Conservation (phyloP, 1,140 invertebrate genomes). For the Drosophila lacteicornis region DNA sequence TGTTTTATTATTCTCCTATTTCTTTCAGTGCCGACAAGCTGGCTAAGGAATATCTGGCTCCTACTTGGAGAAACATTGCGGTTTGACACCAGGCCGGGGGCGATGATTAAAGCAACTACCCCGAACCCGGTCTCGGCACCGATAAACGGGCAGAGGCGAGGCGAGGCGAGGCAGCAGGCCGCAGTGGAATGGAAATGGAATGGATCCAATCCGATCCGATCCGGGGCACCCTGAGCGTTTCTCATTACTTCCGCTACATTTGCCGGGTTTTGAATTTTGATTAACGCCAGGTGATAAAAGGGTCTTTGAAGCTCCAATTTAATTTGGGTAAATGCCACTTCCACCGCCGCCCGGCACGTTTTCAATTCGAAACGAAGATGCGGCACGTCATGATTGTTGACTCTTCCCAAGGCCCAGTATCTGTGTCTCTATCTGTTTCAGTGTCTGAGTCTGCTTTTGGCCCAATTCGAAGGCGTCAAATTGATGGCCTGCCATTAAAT, state of each 20-base stretch:
- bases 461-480: slow-evolving; percentile 41
- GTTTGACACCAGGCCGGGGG: slow-evolving; percentile 39
- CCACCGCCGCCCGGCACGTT: slow-evolving; percentile 35
- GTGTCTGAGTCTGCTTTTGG: slow-evolving; percentile 3
- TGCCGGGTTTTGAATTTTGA: slow-evolving; percentile 61
- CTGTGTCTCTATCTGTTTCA: neutral
- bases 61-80: slow-evolving; percentile 30
- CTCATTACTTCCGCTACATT: slow-evolving; percentile 68
- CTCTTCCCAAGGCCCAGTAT: neutral
- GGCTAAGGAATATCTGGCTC: slow-evolving; percentile 11
- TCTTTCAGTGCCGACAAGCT: slow-evolving; percentile 7
- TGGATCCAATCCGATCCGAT: slow-evolving; percentile 43
- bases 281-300: slow-evolving; percentile 70
- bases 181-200: slow-evolving; percentile 30
- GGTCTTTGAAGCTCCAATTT: slow-evolving; percentile 57
- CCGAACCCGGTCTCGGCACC: slow-evolving; percentile 3
- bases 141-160: slow-evolving; percentile 29
- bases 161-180: slow-evolving; percentile 10
- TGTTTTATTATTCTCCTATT: neutral
- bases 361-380: slow-evolving; percentile 45
- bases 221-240: slow-evolving; percentile 52
- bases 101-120: slow-evolving; percentile 62
- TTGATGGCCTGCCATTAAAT: slow-evolving; percentile 70
- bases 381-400: slow-evolving; percentile 30
- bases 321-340: slow-evolving; percentile 46